Conservation (phyloP, 2,113 vertebrate species). For the Sebastes schlegelii region DNA sequence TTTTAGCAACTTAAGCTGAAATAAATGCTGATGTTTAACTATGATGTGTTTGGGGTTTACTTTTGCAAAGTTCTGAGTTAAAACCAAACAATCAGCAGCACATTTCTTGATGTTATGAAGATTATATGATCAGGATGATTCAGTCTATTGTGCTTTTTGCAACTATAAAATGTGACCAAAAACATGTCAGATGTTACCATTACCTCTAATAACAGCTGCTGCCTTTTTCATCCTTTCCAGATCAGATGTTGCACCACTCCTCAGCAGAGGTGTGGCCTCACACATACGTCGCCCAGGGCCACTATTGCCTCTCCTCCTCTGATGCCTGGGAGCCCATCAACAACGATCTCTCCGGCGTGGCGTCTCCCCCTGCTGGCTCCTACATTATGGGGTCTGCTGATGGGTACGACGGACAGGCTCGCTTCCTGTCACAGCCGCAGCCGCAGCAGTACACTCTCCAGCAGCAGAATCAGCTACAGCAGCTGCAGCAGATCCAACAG, state of each 20-base stretch:
- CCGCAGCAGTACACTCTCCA: constrained; percentile 82
- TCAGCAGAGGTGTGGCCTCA: constrained; percentile 96
- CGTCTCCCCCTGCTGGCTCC: constrained; percentile 91
- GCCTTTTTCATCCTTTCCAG: constrained; percentile 59
- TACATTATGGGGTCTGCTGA: constrained; percentile 83
- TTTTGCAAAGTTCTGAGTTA: background rate
- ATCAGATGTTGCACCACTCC: constrained; percentile 91
- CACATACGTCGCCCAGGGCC: constrained; percentile 96
- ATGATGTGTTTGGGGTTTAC: background rate
- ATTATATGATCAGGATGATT: background rate
- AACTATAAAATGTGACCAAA: background rate
- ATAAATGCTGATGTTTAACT: background rate
- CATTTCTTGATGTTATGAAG: background rate
- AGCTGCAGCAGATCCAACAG: constrained; percentile 86
- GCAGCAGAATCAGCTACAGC: constrained; percentile 84
- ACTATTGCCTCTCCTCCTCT: constrained; percentile 97
- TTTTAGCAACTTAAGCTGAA: background rate
- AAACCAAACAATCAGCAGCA: background rate
- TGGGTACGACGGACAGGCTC: constrained; percentile 79
- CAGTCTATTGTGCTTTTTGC: background rate
- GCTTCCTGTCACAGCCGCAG: constrained; percentile 83
- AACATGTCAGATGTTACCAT: background rate
- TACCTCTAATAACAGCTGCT: constrained; percentile 11
- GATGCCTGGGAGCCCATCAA: constrained; percentile 95
- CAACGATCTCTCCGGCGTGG: constrained; percentile 92